These are phyloP conservation scores for Dorcus parallelipipedus DNA, from an alignment of 2,888 invertebrate genomes.

Conservation along the genomic window DNA sequence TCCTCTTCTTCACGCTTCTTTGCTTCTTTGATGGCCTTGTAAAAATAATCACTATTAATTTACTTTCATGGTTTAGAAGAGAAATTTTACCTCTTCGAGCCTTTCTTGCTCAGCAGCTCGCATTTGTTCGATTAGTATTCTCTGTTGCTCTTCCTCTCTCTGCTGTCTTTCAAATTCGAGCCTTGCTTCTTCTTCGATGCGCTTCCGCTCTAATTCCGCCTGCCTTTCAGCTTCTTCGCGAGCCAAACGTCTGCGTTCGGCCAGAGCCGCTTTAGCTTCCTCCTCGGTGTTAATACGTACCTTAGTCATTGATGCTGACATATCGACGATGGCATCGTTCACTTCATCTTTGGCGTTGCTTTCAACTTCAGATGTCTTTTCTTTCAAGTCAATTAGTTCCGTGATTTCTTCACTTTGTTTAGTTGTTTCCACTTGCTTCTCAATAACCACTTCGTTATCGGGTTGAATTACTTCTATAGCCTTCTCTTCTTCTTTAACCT, in stretches of 20 bases:
- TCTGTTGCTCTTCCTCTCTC: conserved; percentile 81
- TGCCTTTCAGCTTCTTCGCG: conserved; percentile 89
- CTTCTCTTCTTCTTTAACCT: conserved; percentile 8
- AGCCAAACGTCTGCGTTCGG: conserved; percentile 82
- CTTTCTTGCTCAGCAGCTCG: conserved; percentile 81
- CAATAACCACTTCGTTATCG: too few species aligned
- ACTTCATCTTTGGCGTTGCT: conserved; percentile 12
- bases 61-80: background rate
- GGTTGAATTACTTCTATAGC: conserved; percentile 11
- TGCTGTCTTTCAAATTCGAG: conserved; percentile 68
- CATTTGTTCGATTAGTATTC: conserved; percentile 74
- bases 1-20: conserved; percentile 78
- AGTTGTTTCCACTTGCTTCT: too few species aligned
- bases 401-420: conserved; percentile 4
- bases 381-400: conserved; percentile 5
- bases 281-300: conserved; percentile 82
- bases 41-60: conserved; percentile 1
- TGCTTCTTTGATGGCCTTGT: conserved; percentile 63
- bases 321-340: conserved; percentile 34
- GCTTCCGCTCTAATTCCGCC: conserved; percentile 78
- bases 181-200: conserved; percentile 69
- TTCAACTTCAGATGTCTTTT: conserved; percentile 12
- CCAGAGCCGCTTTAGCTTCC: conserved; percentile 90
- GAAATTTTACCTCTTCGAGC: conserved; percentile 69
- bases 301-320: conserved; percentile 64